These are phyloP conservation scores for Limnothrissa miodon DNA, from an alignment of 2,113 vertebrate species.

Conservation along the genomic window DNA sequence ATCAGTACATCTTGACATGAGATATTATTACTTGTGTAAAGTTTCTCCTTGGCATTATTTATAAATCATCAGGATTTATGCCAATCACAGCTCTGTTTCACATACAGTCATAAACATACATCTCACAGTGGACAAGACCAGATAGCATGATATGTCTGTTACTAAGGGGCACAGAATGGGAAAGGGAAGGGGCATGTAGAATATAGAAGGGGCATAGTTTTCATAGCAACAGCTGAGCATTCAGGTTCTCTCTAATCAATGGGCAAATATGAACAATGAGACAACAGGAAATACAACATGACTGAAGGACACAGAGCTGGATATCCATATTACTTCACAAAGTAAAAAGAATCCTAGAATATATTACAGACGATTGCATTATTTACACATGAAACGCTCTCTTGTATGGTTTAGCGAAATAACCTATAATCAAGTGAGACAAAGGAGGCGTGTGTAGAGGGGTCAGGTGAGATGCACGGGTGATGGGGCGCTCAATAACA, in stretches of 20 bases:
- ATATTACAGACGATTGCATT: background rate
- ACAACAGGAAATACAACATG: background rate
- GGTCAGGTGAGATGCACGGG: constrained; percentile 64
- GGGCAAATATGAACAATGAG: background rate
- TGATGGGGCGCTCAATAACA: constrained; percentile 74
- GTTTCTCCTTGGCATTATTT: background rate
- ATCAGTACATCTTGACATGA: constrained; percentile 13
- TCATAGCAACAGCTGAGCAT: background rate
- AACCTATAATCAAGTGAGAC: constrained; percentile 47
- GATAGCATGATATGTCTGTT: background rate
- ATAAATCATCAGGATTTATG: background rate
- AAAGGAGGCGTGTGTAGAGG: constrained; percentile 52
- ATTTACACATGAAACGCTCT: background rate
- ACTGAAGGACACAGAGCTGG: background rate
- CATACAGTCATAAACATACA: background rate
- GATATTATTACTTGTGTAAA: background rate
- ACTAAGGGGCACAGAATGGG: background rate
- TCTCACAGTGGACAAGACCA: constrained; percentile 17
- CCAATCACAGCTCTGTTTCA: background rate
- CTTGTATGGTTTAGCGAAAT: background rate
- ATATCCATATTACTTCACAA: background rate
- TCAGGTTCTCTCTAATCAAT: background rate
- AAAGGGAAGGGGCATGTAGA: background rate
- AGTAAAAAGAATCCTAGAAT: background rate
- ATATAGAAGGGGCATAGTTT: no score